These are phyloP conservation scores for Athalia circularis DNA, from an alignment of 2,888 invertebrate species.

Conservation along the genomic window DNA sequence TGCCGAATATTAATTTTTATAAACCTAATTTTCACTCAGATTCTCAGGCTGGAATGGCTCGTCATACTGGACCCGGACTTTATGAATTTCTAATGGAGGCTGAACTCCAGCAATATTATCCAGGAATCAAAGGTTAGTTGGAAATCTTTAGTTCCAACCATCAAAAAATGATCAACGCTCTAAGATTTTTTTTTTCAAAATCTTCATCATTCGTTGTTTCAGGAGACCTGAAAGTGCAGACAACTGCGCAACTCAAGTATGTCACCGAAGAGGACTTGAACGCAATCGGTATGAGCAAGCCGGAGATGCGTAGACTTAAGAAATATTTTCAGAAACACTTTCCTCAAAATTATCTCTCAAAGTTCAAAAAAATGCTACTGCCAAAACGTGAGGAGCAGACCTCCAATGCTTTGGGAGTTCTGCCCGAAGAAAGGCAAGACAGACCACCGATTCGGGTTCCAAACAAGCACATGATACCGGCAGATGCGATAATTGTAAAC, in stretches of 20 bases:
- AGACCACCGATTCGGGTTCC: slow-evolving; percentile 78
- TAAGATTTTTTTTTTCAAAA: neutral
- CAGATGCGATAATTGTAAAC: slow-evolving; percentile 93
- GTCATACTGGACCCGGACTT: slow-evolving; percentile 79
- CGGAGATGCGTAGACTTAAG: slow-evolving; percentile 95
- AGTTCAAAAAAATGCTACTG: slow-evolving; percentile 89
- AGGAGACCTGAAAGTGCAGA: slow-evolving; percentile 89
- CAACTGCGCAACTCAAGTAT: slow-evolving; percentile 93
- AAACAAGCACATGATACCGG: slow-evolving; percentile 89
- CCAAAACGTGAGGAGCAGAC: slow-evolving; percentile 76
- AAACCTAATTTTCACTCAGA: slow-evolving; percentile 58
- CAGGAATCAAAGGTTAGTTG: slow-evolving; percentile 72
- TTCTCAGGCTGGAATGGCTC: slow-evolving; percentile 70
- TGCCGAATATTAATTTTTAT: neutral
- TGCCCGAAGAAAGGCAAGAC: slow-evolving; percentile 71
- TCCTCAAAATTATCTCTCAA: slow-evolving; percentile 94
- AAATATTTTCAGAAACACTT: slow-evolving; percentile 96
- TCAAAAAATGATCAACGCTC: neutral
- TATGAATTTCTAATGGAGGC: slow-evolving; percentile 96
- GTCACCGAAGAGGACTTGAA: slow-evolving; percentile 94
- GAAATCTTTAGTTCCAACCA: neutral
- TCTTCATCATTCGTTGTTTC: slow-evolving; percentile 20
- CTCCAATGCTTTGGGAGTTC: slow-evolving; percentile 66
- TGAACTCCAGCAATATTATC: slow-evolving; percentile 94
- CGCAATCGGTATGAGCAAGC: slow-evolving; percentile 94